These are phyloP conservation scores for Mallateleia sp. DNA, from an alignment of 2,888 invertebrate genomes.

Conservation along the genomic window DNA sequence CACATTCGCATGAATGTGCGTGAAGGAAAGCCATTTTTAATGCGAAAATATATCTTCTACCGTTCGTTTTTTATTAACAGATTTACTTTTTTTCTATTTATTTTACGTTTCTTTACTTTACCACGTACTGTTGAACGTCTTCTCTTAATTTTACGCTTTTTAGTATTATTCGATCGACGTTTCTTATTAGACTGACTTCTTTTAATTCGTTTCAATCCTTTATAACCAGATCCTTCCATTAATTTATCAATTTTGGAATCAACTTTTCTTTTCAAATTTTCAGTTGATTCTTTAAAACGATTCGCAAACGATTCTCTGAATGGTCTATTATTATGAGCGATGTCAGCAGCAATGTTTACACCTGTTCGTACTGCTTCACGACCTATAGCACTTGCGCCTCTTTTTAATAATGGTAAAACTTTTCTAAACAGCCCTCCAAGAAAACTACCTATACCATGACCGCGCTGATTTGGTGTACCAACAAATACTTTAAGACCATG, in stretches of 20 bases:
- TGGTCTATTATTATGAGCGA: no score
- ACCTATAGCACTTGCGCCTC: neutral
- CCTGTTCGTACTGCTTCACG: neutral
- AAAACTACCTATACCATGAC: conserved; percentile 37
- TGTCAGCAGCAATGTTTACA: neutral
- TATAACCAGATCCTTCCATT: no score
- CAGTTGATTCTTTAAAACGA: no score
- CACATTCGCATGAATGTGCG: conserved; percentile 16
- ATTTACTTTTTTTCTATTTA: neutral
- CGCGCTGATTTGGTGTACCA: conserved; percentile 13
- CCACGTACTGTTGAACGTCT: no score
- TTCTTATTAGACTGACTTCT: no score
- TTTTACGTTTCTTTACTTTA: neutral
- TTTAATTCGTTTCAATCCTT: no score
- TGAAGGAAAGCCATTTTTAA: conserved; percentile 20
- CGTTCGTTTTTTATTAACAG: neutral
- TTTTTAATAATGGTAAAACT: conserved; percentile 16
- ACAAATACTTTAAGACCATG: conserved; percentile 15
- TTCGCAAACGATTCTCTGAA: no score
- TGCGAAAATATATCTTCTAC: neutral
- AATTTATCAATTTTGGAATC: no score
- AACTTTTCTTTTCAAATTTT: no score
- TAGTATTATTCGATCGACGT: no score
- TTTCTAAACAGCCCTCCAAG: conserved; percentile 29
- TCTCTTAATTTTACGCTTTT: no score